Percentiles rank a stretch among this genome's conserved stretches.
Conservation (phyloP, 2,888 invertebrate species). For the Trilocha varians region DNA sequence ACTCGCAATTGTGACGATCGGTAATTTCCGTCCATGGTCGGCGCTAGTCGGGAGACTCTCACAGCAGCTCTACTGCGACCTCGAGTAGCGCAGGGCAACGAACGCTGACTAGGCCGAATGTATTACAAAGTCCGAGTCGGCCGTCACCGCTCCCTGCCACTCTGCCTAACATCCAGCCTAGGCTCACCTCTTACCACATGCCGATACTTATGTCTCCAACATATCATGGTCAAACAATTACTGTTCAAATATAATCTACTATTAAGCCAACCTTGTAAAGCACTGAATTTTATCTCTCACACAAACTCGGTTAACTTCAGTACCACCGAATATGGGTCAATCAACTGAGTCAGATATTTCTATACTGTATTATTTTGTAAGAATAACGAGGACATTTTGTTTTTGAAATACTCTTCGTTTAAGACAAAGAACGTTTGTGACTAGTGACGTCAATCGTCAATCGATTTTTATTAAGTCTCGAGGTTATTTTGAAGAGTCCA, state of each 20-base stretch:
- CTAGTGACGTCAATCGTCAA: not conserved
- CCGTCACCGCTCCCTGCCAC: constrained; percentile 65
- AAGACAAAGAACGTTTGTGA: not conserved
- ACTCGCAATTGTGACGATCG: constrained; percentile 33
- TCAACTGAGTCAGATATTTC: not conserved
- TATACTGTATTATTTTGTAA: not conserved
- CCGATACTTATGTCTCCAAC: constrained; percentile 47
- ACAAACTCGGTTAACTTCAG: not conserved
- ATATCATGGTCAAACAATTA: constrained; percentile 59
- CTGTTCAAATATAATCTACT: constrained; percentile 18
- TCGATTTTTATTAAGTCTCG: not conserved
- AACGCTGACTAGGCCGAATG: constrained; percentile 71
- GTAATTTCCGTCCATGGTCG: constrained; percentile 48
- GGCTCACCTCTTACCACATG: constrained; percentile 61
- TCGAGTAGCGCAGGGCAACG: constrained; percentile 62
- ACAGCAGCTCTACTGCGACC: constrained; percentile 35
- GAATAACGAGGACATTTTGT: not conserved
- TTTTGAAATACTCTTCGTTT: not conserved
- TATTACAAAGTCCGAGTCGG: constrained; percentile 69
- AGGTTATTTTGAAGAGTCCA: not conserved
- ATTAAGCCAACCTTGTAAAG: constrained; percentile 2
- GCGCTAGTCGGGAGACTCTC: constrained; percentile 27
- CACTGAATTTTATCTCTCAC: not conserved
- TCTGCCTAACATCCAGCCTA: constrained; percentile 65
- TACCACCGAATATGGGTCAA: not conserved